Evolutionary conservation across 2,888 invertebrate genomes (phyloP).

Genomic region (Dolichopus griseipennis): DNA sequence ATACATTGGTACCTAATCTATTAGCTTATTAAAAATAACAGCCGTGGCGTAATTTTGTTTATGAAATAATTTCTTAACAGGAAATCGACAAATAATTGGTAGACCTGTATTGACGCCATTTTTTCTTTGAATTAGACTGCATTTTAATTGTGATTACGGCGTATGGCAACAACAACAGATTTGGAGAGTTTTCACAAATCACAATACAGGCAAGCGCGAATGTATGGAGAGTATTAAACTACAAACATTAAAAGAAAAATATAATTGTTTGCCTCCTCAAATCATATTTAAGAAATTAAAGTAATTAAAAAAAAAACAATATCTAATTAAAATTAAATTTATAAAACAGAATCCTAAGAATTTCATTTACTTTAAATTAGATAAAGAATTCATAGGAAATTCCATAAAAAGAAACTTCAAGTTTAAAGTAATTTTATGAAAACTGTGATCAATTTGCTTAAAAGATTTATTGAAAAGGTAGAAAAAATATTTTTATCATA

Average conservation of each 20-base stretch:
- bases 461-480: conserved; percentile 21
- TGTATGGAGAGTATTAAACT: conserved; percentile 4
- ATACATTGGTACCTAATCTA: too few species aligned
- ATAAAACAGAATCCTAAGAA: conserved; percentile 16
- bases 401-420: conserved; percentile 20
- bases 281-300: conserved; percentile 16
- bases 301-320: conserved; percentile 17
- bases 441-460: conserved; percentile 28
- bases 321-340: background rate
- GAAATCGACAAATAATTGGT: background rate
- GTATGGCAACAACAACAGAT: conserved; percentile 13
- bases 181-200: conserved; percentile 14
- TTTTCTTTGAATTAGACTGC: background rate
- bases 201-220: conserved; percentile 6
- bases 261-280: conserved; percentile 18
- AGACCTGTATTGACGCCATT: conserved; percentile 14
- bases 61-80: background rate
- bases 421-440: conserved; percentile 18
- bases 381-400: conserved; percentile 14
- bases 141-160: conserved; percentile 14
- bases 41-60: too few species aligned
- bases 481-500: conserved; percentile 24
- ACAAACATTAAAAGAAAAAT: conserved; percentile 17
- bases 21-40: too few species aligned
- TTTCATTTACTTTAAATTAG: conserved; percentile 15